Base-by-base conservation (phyloP, 2,797 vertebrate genomes). In the Melopsittacus undulatus region DNA sequence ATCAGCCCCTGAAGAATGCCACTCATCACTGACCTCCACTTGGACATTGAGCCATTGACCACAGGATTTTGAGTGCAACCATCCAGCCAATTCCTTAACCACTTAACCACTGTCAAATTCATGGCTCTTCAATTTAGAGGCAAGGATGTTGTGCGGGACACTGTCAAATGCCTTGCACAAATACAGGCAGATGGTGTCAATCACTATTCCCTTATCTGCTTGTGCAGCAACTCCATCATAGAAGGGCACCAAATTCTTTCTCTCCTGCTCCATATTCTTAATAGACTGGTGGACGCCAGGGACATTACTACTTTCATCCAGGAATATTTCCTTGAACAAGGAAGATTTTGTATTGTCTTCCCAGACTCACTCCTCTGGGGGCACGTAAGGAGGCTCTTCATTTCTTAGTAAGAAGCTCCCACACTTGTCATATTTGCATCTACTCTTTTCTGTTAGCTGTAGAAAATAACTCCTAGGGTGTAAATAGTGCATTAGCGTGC, bases 401-500 rank as follows among this genome's bases (percentile, higher is more conserved):
- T 63, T 63, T 56, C n/a, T 67, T 51, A 24, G 32, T 56, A 36
- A 69, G 74, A 72, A 84, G 36, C 54, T 84, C 1, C 32, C 1
- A 0, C 11, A 42, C 16, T 85, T 64, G 10, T 24, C 42, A 48
- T 82, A 36, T 68, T 89, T 49, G 6, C 24, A 22, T 26, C 32
- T 79, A 32, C 24, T 66, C 9, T 57, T 83, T 88, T 72, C 34
- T 75, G 15, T 36, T 74, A 51, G n/a, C 27, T 77, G 24, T 24
- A 63, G 64, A 83, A 85, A 86, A 63, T 49, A 83, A 15, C n/a
- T 73, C 21, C 5, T 38, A 14, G 18, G 36, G 7, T 22, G 29
- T 61, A 92, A 88, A 77, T 18, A 80, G 21, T 0, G 0, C 24
- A n/a, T 0, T 0, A 1, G 0, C 0, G 0, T 67, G 11, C 26